A percentile compares a stretch with the other conserved stretches of the same genome.
phyloP scores from a whole-genome alignment of 2,797 vertebrate species.

The Scolopax rusticola region DNA sequence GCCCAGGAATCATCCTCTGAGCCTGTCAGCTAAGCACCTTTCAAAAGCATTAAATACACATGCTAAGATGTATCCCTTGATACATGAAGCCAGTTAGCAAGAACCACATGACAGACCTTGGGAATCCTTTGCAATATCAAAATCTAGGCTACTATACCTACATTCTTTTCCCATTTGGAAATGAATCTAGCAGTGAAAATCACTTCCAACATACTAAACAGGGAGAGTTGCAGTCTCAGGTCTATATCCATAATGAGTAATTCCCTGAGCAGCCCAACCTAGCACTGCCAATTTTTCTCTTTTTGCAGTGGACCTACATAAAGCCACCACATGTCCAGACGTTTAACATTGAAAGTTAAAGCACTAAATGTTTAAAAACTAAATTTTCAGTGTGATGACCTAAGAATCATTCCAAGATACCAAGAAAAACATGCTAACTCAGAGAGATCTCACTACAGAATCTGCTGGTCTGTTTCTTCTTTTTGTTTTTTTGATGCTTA shows the following conservation, averaged over 20 bases:
- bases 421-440: background rate
- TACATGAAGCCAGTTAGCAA: slow-evolving; percentile 41
- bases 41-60: slow-evolving; percentile 23
- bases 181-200: slow-evolving; percentile 2
- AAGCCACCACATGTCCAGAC: background rate
- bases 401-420: background rate
- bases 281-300: background rate
- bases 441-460: background rate
- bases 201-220: background rate
- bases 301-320: background rate
- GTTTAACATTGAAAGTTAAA: background rate
- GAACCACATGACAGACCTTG: slow-evolving; percentile 1
- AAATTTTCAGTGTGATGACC: background rate
- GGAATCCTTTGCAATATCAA: slow-evolving; percentile 18
- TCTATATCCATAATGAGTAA: background rate
- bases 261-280: background rate
- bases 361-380: background rate
- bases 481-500: background rate
- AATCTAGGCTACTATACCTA: background rate
- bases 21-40: slow-evolving; percentile 20
- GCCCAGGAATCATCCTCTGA: background rate
- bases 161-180: background rate
- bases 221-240: background rate
- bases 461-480: background rate
- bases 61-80: background rate